phyloP scores from a whole-genome alignment of 2,888 invertebrate genomes.

The Geophilus truncorum region DNA sequence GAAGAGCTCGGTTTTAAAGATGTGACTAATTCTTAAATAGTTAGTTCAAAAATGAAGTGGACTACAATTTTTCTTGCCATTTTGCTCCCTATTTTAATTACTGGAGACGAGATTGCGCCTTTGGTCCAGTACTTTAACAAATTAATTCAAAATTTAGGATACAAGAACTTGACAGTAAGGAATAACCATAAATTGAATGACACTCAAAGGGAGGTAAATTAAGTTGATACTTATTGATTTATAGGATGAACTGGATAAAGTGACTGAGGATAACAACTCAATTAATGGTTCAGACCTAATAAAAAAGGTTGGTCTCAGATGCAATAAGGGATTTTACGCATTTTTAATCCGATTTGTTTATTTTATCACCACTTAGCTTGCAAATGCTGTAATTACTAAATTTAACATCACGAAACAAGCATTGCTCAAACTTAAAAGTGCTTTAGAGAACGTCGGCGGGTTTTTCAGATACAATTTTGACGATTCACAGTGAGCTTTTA shows the following conservation, averaged over 20 bases:
- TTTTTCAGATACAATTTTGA: not conserved
- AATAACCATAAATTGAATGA: not conserved
- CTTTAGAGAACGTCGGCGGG: not conserved
- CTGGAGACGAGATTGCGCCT: not conserved
- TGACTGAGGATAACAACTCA: not conserved
- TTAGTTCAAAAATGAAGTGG: not conserved
- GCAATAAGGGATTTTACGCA: not conserved
- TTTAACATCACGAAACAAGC: constrained; percentile 12
- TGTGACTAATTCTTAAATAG: too few species aligned
- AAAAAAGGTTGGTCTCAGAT: not conserved
- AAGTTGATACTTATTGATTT: not conserved
- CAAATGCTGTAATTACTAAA: not conserved
- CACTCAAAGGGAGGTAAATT: not conserved
- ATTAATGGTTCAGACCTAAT: not conserved
- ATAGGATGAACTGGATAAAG: not conserved
- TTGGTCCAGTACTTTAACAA: not conserved
- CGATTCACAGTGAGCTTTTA: not conserved
- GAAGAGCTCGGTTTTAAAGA: too few species aligned
- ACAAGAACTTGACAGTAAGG: not conserved
- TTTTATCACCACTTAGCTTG: not conserved
- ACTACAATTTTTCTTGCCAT: not conserved
- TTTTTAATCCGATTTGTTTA: not conserved
- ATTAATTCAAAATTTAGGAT: not conserved
- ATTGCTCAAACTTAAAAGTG: not conserved
- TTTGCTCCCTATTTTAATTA: not conserved